phyloP scores from a whole-genome alignment of 2,113 vertebrate species.

The Leuciscus idus region DNA sequence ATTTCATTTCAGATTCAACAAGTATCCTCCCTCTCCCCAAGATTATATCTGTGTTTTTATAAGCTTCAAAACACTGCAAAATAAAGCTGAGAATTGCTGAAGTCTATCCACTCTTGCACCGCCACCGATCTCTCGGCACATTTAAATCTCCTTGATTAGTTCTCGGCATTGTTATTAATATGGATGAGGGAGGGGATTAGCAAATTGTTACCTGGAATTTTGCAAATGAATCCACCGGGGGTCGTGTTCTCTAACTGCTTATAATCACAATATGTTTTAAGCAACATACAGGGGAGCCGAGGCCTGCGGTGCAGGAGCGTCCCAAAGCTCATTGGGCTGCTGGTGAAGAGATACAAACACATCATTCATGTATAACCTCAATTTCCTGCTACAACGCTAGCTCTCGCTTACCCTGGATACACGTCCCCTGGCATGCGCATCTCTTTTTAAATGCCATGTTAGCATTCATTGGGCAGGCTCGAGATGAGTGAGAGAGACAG shows the following conservation, averaged over 20 bases:
- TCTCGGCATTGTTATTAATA: constrained; percentile 28
- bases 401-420: constrained; percentile 1
- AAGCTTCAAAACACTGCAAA: background rate
- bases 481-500: constrained; percentile 18
- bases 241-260: constrained; percentile 8
- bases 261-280: constrained; percentile 38
- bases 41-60: constrained; percentile 2
- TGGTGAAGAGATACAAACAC: constrained; percentile 32
- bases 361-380: constrained; percentile 38
- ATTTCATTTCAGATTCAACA: constrained; percentile 25
- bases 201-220: constrained; percentile 28
- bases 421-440: constrained; percentile 35
- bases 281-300: constrained; percentile 1
- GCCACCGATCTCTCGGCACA: background rate
- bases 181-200: constrained; percentile 38
- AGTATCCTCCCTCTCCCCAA: background rate
- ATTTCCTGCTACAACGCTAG: constrained; percentile 23
- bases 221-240: constrained; percentile 3
- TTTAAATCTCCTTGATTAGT: constrained; percentile 22
- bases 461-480: constrained; percentile 32
- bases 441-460: constrained; percentile 48
- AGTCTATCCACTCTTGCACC: background rate
- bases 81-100: background rate
- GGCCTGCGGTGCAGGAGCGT: background rate
- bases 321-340: constrained; percentile 17